Conservation (phyloP, 1,140 invertebrate species). For the Heliconius nattereri region DNA sequence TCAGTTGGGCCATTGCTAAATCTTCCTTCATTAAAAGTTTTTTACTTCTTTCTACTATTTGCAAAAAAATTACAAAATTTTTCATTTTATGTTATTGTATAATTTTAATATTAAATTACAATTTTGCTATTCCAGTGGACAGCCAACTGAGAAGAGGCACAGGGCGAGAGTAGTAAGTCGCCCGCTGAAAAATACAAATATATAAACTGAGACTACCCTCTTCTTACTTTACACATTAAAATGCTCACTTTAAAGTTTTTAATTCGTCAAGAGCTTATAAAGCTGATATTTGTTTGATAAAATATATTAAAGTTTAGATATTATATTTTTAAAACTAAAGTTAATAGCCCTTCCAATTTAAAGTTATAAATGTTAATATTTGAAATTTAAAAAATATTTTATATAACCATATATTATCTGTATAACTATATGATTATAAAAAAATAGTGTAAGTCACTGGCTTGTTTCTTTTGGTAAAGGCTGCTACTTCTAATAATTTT, state of each 20-base stretch:
- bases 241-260: neutral
- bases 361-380: neutral
- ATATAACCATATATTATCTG: neutral
- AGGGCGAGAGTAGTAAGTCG: conserved; percentile 38
- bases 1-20: no score
- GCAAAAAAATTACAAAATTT: neutral
- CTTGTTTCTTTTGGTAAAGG: neutral
- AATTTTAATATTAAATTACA: neutral
- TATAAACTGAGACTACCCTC: conserved; percentile 47
- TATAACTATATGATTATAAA: neutral
- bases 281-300: conserved; percentile 12
- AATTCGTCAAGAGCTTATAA: neutral
- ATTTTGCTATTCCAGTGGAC: conserved; percentile 54
- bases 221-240: neutral
- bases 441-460: neutral
- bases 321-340: neutral
- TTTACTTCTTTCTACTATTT: no score
- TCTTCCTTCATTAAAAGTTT: no score
- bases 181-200: conserved; percentile 59
- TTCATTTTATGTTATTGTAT: neutral
- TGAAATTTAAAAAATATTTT: neutral
- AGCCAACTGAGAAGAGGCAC: conserved; percentile 57
- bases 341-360: neutral
- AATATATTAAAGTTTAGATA: neutral
- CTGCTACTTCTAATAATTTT: neutral